These are phyloP conservation scores for Chalcis sispes DNA, from an alignment of 2,888 invertebrate species.

Conservation along the genomic window DNA sequence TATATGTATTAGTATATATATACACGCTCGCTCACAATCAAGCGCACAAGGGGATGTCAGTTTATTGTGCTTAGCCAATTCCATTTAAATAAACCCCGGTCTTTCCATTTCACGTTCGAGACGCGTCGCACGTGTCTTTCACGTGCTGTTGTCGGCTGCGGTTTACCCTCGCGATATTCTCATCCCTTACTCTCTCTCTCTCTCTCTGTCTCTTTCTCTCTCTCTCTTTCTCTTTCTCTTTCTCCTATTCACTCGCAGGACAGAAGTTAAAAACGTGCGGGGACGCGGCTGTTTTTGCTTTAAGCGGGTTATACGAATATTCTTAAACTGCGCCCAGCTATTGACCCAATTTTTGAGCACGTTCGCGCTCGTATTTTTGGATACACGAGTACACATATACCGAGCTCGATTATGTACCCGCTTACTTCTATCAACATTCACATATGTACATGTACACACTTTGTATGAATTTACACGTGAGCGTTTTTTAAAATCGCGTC, in stretches of 20 bases:
- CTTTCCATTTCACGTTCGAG: constrained; percentile 2
- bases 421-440: no score
- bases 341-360: constrained; percentile 34
- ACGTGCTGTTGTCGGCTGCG: constrained; percentile 14
- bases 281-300: not conserved
- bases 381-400: no score
- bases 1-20: no score
- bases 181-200: not conserved
- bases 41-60: constrained; percentile 39
- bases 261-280: constrained; percentile 9
- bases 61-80: constrained; percentile 40
- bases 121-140: constrained; percentile 33
- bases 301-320: not conserved
- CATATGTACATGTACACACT: no score
- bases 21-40: no score
- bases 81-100: constrained; percentile 46
- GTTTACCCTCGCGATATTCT: constrained; percentile 46
- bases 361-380: not conserved
- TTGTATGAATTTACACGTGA: no score
- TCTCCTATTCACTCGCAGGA: not conserved
- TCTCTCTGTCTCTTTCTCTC: constrained; percentile 15
- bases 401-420: no score
- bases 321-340: not conserved
- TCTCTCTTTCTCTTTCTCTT: constrained; percentile 25
- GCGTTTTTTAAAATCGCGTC: no score